phyloP scores from a whole-genome alignment of 2,113 vertebrate genomes.

The Python bivittatus region DNA sequence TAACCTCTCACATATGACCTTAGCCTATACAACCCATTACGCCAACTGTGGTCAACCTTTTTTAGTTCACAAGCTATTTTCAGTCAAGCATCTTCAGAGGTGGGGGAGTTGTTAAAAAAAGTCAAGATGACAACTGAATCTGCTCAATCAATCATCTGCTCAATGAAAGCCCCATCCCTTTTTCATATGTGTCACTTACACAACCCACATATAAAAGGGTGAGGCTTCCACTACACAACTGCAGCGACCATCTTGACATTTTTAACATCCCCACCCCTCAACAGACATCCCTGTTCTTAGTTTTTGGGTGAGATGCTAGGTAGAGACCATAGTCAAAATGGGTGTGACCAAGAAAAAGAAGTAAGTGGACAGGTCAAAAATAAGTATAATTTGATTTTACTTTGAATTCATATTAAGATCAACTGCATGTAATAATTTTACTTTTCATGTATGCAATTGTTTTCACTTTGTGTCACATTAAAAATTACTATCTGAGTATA shows the following conservation, averaged over 20 bases:
- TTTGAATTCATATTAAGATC: background rate
- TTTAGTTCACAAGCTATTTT: background rate
- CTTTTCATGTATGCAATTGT: background rate
- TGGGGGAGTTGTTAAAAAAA: background rate
- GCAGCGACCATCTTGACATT: background rate
- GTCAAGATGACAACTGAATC: background rate
- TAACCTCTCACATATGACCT: background rate
- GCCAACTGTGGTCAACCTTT: background rate
- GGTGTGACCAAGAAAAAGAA: background rate
- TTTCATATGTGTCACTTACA: background rate
- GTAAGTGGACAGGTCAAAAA: background rate
- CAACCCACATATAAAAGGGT: background rate
- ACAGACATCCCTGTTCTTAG: background rate
- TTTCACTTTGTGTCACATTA: background rate
- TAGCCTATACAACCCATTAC: background rate
- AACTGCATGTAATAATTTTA: background rate
- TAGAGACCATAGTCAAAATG: background rate
- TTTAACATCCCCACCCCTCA: background rate
- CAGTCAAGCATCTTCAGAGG: background rate
- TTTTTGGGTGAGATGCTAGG: background rate
- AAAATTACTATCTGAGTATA: background rate
- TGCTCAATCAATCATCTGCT: background rate
- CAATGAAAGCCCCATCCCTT: background rate
- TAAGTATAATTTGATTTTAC: background rate
- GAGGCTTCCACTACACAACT: background rate